Evolutionary conservation across 2,797 vertebrate species (phyloP), one percentile per base, ranked within the genome.

Genomic region (Sardinella longiceps): DNA sequence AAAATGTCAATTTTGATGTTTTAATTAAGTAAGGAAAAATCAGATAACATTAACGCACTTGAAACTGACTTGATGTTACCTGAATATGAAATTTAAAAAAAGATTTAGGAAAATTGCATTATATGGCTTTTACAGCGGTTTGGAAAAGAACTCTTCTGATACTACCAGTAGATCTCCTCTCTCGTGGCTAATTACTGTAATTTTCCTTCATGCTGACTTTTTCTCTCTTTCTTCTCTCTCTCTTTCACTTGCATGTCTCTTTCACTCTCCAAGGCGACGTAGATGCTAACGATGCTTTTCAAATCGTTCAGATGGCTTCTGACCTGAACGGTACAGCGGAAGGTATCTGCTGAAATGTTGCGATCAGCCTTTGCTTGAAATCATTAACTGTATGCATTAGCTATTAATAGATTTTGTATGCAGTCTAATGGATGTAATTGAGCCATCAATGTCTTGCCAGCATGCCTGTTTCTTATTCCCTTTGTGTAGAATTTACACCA

Each of bases 291-390:
- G 96, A 97, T 91, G 94, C 91, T 88, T 97, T 97, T 96, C 93
- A 95, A 95, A 94, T 97, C 95, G 94, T 96, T 94, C 95, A 95
- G 94, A 95, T 95, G 95, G 92, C 96, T 94, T 96, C 95, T 95
- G 95, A 95, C 94, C 93, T 87, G 93, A 96, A 94, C 94, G 96
- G 95, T 96, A 94, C 94, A 95, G 95, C 95, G 95, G 96, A 95
- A 96, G 96, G 96, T 97, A 96, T 96, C 95, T 96, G 95, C 95
- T 95, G 95, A 94, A 92, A 95, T 95, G 93, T 92, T 94, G 92
- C 94, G 94, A 95, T 94, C 92, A 91, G 89, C 90, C 87, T 33
- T 25, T 58, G 60, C 37, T 85, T 82, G 7, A 39, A 9, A 18
- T 37, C 28, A 20, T 94, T 94, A 94, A 95, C 95, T 93, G 18